Base-by-base conservation (phyloP, 2,113 vertebrate species). In the Astatoreochromis straeleni region DNA sequence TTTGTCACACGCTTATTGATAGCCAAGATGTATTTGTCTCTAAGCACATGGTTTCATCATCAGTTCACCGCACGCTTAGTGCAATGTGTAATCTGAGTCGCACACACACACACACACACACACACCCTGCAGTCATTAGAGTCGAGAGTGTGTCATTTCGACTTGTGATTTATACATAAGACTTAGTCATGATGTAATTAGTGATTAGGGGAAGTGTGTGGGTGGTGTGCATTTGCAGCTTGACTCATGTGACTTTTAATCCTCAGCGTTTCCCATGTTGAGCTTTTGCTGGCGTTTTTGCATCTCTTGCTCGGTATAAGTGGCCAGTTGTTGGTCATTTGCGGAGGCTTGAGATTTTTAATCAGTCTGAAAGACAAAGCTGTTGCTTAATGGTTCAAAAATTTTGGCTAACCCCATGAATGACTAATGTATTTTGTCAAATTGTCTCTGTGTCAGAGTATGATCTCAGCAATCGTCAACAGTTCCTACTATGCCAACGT, bases 401-500 rank as follows among this genome's bases (percentile, higher is more conserved):
- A 1, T 45, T 2, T 45, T 11, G 40, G 68, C 73, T 57, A 42
- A 81, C 9, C 35, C 33, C 24, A 14, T 81, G 13, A 81, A 68
- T 78, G 73, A 78, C 45, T 78, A 49, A 47, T 49, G 13, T 47
- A 16, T 29, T 40, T 55, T 55, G 9, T 84, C 47, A 42, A 55
- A 24, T 53, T 80, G 5, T 92, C 12, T 84, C 31, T 24, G 9
- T 31, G 3, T 54, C 95, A 99, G 98, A 98, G 97, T 94, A 98
- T 98, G 97, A 99, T 99, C 96, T 98, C 98, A 91, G 98, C 98
- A 85, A 98, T 99, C 89, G 97, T 99, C 93, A 99, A 98, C 97
- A 98, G 97, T 86, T 98, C 98, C 89, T 98, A 98, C 95, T 98
- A 98, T 94, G 97, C 97, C 96, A 99, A 98, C 89, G 97, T 99